Conservation (phyloP, 2,113 vertebrate genomes). For the Platanista minor region DNA sequence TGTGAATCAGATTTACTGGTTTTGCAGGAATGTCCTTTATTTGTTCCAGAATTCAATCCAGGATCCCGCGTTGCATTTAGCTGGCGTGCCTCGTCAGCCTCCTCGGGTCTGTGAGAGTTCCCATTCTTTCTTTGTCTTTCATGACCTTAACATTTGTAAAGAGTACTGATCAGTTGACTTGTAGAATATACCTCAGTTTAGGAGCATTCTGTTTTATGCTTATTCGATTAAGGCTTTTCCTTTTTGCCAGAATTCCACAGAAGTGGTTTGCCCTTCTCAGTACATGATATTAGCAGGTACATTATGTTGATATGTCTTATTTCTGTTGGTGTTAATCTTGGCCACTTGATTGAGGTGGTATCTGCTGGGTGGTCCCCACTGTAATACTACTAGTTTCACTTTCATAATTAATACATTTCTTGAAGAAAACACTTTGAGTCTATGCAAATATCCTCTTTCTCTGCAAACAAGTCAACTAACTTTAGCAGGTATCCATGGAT, state of each 20-base stretch:
- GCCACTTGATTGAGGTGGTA: too few relatives aligned
- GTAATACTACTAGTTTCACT: background rate
- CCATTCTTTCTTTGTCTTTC: background rate
- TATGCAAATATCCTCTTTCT: background rate
- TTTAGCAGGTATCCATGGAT: background rate
- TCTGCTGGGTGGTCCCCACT: background rate
- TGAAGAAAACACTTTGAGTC: background rate
- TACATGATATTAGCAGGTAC: background rate
- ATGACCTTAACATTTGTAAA: background rate
- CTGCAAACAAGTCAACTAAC: background rate
- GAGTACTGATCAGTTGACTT: background rate
- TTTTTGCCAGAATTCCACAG: background rate
- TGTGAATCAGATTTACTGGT: background rate
- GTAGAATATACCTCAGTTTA: background rate
- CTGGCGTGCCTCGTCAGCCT: background rate
- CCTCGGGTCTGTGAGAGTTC: background rate
- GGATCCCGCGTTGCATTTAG: background rate
- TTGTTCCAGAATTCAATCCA: background rate
- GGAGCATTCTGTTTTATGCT: background rate
- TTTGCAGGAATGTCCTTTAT: background rate
- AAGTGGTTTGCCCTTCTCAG: background rate
- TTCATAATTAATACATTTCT: background rate
- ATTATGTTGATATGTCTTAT: background rate
- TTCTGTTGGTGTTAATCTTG: background rate
- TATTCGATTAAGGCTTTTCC: background rate